These are phyloP conservation scores for Agrotis segetum DNA, from an alignment of 2,888 invertebrate species.

Conservation along the genomic window DNA sequence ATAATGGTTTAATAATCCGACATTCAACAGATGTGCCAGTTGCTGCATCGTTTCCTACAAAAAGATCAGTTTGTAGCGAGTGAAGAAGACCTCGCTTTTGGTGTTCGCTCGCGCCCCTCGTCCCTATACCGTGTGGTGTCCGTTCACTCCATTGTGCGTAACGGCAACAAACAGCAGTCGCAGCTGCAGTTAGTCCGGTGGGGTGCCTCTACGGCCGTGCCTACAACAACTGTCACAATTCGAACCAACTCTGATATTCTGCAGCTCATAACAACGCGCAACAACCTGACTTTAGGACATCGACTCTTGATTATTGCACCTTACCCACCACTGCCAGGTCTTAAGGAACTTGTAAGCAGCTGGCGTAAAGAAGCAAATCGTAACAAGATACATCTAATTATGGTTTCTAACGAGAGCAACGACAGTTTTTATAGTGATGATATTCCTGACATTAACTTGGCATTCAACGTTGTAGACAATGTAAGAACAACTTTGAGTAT, in stretches of 20 bases:
- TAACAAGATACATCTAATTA: constrained; percentile 62
- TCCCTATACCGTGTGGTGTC: constrained; percentile 57
- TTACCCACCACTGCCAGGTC: constrained; percentile 62
- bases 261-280: constrained; percentile 53
- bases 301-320: constrained; percentile 62
- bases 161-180: constrained; percentile 34
- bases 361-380: constrained; percentile 63
- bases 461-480: constrained; percentile 57
- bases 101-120: constrained; percentile 13
- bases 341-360: constrained; percentile 60
- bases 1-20: not conserved
- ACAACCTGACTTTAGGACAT: constrained; percentile 44
- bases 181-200: constrained; percentile 61
- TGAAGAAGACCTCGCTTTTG: constrained; percentile 39
- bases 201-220: constrained; percentile 29
- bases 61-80: constrained; percentile 58
- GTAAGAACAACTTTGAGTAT: constrained; percentile 50
- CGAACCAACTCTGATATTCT: constrained; percentile 57
- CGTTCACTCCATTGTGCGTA: constrained; percentile 29
- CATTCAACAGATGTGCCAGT: constrained; percentile 49
- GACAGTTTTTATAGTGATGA: constrained; percentile 41
- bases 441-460: constrained; percentile 53
- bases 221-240: constrained; percentile 59
- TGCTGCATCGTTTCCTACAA: constrained; percentile 47
- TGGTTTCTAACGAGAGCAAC: constrained; percentile 47